A percentile compares a stretch with the other conserved stretches of the same genome.
These are phyloP conservation scores for Harpegnathos saltator DNA, from an alignment of 1,140 invertebrate species.

Conservation along the genomic window DNA sequence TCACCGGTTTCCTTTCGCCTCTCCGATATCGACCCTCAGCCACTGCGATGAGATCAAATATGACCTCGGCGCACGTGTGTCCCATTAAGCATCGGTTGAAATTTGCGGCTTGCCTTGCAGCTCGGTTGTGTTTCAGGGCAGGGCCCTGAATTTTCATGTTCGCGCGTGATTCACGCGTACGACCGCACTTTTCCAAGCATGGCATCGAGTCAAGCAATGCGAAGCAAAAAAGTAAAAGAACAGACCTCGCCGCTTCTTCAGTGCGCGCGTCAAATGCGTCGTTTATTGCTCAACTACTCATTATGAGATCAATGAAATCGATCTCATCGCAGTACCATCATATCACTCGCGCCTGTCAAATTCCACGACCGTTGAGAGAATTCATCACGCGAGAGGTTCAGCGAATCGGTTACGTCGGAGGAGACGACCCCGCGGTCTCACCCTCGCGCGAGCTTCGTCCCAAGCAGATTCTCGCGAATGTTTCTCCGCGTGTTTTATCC, in stretches of 20 bases:
- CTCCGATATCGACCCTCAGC: constrained; percentile 16
- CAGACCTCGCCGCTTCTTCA: not conserved
- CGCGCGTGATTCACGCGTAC: not conserved
- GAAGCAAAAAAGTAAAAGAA: not conserved
- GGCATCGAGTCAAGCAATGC: not conserved
- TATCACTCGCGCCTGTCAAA: not conserved
- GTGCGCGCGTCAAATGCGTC: too few species aligned
- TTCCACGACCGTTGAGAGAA: constrained; percentile 2
- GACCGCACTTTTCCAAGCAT: not conserved
- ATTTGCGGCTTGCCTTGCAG: not conserved
- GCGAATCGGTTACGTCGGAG: not conserved
- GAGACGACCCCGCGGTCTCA: not conserved
- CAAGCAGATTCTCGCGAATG: constrained; percentile 5
- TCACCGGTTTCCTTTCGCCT: not conserved
- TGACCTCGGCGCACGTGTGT: not conserved
- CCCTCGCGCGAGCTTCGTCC: not conserved
- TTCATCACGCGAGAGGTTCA: not conserved
- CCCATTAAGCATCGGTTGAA: not conserved
- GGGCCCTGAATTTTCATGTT: not conserved
- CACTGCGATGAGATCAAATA: not conserved
- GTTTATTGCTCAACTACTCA: too few species aligned
- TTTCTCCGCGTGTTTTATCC: constrained; percentile 8
- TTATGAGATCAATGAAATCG: too few species aligned
- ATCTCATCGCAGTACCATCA: too few species aligned
- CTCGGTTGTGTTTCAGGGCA: not conserved